These are phyloP conservation scores for Tenebrosternarchus preto DNA, from an alignment of 2,113 vertebrate species.

Conservation along the genomic window DNA sequence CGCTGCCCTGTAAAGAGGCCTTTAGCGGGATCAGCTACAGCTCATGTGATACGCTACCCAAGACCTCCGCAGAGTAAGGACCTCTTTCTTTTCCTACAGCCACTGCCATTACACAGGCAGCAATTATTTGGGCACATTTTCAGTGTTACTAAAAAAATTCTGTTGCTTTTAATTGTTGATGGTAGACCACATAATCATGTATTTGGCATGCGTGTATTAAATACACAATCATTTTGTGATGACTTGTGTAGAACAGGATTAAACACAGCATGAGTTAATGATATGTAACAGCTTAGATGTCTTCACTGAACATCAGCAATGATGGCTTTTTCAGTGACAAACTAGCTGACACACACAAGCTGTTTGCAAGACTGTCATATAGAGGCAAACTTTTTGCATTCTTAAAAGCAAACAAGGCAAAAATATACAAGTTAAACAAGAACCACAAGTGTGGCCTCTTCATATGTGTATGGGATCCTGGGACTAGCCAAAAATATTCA, in stretches of 20 bases:
- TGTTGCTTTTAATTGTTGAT: not conserved
- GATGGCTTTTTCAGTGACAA: conserved; percentile 10
- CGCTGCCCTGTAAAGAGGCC: conserved; percentile 91
- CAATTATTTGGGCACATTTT: not conserved
- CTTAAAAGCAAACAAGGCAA: not conserved
- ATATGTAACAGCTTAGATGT: not conserved
- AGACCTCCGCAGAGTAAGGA: conserved; percentile 95
- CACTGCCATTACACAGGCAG: not conserved
- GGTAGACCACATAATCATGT: not conserved
- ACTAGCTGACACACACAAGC: conserved; percentile 17
- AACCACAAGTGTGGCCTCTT: conserved; percentile 25
- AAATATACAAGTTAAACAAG: conserved; percentile 2
- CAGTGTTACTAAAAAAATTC: not conserved
- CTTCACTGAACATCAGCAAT: not conserved
- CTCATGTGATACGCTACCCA: conserved; percentile 95
- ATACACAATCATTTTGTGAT: conserved; percentile 22
- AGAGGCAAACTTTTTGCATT: conserved; percentile 28
- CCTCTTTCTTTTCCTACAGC: not conserved
- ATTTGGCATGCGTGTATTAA: conserved; percentile 8
- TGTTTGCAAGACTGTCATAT: conserved; percentile 17
- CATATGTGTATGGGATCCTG: conserved; percentile 16
- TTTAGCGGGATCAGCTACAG: conserved; percentile 95
- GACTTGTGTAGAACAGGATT: not conserved
- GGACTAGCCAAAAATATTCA: conserved; percentile 23
- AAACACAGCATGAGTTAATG: conserved; percentile 8